Percentiles rank a stretch among this genome's conserved stretches.
Conservation (phyloP, 1,140 invertebrate genomes). For the Bathynomus jamesi region DNA sequence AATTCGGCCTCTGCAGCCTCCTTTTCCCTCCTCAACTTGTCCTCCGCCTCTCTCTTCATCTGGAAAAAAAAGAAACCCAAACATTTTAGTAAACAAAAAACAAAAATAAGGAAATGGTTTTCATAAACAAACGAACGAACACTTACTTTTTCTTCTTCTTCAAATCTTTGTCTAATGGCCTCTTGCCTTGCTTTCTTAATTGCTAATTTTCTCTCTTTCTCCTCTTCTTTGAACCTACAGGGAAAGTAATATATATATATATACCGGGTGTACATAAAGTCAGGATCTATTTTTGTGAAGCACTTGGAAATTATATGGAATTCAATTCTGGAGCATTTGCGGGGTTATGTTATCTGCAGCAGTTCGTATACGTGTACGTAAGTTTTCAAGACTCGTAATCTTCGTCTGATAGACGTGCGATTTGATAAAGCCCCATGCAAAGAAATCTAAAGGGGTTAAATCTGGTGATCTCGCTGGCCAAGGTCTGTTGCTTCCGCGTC, state of each 20-base stretch:
- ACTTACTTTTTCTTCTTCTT: constrained; percentile 42
- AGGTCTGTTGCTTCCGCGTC: too few species aligned
- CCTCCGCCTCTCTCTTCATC: constrained; percentile 53
- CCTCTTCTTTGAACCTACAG: constrained; percentile 81
- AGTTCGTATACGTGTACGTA: too few species aligned
- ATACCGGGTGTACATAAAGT: too few species aligned
- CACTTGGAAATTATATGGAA: too few species aligned
- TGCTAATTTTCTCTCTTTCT: constrained; percentile 82
- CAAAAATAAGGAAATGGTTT: neutral
- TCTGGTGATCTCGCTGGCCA: too few species aligned
- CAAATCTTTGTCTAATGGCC: constrained; percentile 51
- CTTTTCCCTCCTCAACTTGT: constrained; percentile 59
- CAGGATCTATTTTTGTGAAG: too few species aligned
- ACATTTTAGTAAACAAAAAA: neutral
- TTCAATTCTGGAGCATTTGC: too few species aligned
- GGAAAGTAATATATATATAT: neutral
- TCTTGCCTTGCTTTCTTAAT: constrained; percentile 84
- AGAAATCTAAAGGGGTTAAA: too few species aligned
- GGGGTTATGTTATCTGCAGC: too few species aligned
- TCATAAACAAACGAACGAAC: neutral
- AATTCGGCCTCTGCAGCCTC: constrained; percentile 74
- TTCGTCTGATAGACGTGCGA: too few species aligned
- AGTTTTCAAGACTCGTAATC: too few species aligned
- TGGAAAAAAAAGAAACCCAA: neutral
- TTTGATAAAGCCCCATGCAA: too few species aligned